phyloP scores from a whole-genome alignment of 1,140 invertebrate genomes.

The Xylocopa sonorina region DNA sequence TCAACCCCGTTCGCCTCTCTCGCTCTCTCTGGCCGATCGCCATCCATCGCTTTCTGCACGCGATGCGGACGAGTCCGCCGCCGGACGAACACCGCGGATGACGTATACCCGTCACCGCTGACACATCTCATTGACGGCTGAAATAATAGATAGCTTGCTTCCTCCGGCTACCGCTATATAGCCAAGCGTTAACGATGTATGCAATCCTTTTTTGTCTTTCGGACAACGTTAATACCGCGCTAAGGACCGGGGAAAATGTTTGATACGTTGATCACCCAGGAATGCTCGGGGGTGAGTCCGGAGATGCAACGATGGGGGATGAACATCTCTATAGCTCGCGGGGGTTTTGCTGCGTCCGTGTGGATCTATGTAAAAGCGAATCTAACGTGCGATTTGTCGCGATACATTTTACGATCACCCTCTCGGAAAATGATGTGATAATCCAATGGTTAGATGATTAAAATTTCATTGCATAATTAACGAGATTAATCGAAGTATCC shows the following conservation, averaged over 20 bases:
- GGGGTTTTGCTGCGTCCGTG: too few species aligned
- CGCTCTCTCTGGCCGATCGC: background rate
- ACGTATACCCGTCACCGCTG: slow-evolving; percentile 69
- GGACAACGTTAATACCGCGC: slow-evolving; percentile 37
- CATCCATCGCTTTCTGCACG: slow-evolving; percentile 6
- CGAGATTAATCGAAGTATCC: background rate
- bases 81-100: slow-evolving; percentile 66
- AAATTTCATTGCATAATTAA: background rate
- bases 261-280: slow-evolving; percentile 28
- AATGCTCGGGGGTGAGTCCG: background rate
- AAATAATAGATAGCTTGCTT: slow-evolving; percentile 69
- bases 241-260: slow-evolving; percentile 58
- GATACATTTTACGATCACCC: background rate
- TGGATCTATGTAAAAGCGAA: background rate
- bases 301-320: slow-evolving; percentile 20
- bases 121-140: slow-evolving; percentile 70
- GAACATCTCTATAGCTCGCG: background rate
- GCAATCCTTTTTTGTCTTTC: slow-evolving; percentile 60
- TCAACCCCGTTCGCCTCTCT: too few species aligned
- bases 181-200: slow-evolving; percentile 64
- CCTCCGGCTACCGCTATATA: slow-evolving; percentile 56
- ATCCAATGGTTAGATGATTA: background rate
- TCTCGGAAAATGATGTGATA: background rate
- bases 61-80: slow-evolving; percentile 49
- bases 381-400: background rate